Conservation (phyloP, 2,113 vertebrate species). For the Nestor notabilis region DNA sequence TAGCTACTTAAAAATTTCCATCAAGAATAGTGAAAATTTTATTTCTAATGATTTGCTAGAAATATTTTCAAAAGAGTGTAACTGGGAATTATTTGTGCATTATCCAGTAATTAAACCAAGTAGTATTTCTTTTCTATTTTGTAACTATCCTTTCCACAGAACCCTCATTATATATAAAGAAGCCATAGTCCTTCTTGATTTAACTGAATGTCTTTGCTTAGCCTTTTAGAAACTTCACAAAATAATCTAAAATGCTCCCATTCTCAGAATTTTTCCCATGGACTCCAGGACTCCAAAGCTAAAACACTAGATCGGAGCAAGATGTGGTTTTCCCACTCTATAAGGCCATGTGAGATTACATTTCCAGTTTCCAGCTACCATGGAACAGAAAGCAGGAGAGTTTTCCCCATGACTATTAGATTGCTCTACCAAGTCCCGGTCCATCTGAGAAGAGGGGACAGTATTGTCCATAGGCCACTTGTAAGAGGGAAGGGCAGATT, state of each 20-base stretch:
- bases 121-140: neutral
- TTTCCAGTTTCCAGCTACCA: neutral
- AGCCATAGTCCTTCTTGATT: neutral
- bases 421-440: rapidly evolving
- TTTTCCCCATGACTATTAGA: neutral
- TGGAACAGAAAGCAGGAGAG: neutral
- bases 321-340: neutral
- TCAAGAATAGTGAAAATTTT: constrained; percentile 31
- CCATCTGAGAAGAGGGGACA: neutral
- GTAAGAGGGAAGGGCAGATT: rapidly evolving
- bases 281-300: neutral
- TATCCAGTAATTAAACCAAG: neutral
- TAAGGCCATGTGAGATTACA: neutral
- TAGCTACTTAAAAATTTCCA: constrained; percentile 54
- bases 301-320: neutral
- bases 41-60: neutral
- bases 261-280: neutral
- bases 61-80: neutral
- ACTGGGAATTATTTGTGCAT: neutral
- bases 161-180: neutral
- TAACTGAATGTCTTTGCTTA: neutral
- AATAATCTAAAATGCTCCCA: neutral
- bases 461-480: rapidly evolving
- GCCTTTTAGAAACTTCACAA: neutral
- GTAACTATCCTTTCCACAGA: neutral